Base-by-base conservation (phyloP, 2,888 invertebrate genomes). In the Hymenopus coronatus region DNA sequence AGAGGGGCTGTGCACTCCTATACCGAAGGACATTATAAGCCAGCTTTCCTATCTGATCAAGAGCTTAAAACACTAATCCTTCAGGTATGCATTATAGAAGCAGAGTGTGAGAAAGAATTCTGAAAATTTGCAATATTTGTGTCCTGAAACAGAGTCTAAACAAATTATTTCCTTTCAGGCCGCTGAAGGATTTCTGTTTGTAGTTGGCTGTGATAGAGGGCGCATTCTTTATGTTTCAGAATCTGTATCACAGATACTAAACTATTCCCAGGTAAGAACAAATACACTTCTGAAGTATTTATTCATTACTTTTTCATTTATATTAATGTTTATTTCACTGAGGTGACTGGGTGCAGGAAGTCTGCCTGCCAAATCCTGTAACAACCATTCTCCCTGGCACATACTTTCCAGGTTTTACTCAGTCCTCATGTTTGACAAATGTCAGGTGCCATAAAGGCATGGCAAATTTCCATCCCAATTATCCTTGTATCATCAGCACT, bases 201-300 rank as follows among this genome's bases (percentile, higher is more conserved):
- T 98, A 6, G 98, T 98, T 40, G 97, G 98, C 91, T 98, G 98
- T 94, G 98, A 98, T 93, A 94, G 98, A 90, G 98, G 98, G 25
- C 95, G 97, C 90, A 96, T 99, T 91, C 94, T 98, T 2, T 98
- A 97, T 93, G 97, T 98, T 1, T 98, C 98, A 1, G 96, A 97
- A 91, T 98, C 98, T 0, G 98, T 98, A 40, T 96, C 96, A 25
- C 95, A 96, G 91, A 96, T 97, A 91, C 95, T 98, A 88, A 96
- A 97, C 92, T 98, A 97, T 92, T 95, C 97, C 82, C 97, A 97
- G 95, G 97, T 97, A 93, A 92, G 92, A 20, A 70, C 20, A 1
- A 70, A 20, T 14, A 54, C 12, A 54, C 15, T 15, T 54, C 54
- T 40, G 40, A 40, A 12, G 12, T 6, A 70, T 70, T 20, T 20